These are phyloP conservation scores for Byasa hedistus DNA, from an alignment of 2,888 invertebrate species.

Conservation along the genomic window DNA sequence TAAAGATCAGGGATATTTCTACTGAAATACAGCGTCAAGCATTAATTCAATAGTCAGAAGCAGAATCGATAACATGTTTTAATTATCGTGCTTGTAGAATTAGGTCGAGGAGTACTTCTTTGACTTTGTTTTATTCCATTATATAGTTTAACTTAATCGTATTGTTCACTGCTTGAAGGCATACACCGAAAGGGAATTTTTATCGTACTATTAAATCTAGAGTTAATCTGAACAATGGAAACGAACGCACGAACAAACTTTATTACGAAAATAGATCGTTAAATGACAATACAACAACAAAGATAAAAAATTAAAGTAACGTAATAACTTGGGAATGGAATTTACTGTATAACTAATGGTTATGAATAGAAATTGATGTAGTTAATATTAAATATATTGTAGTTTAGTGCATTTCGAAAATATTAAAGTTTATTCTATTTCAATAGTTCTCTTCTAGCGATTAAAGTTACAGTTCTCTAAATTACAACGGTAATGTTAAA, in stretches of 20 bases:
- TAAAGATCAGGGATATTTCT: no score
- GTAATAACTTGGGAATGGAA: neutral
- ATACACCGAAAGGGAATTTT: constrained; percentile 14
- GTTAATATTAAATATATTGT: no score
- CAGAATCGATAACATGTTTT: constrained; percentile 8
- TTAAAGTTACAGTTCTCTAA: no score
- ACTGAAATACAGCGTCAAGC: neutral
- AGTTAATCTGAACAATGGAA: constrained; percentile 27
- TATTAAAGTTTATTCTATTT: no score
- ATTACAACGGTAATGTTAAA: no score
- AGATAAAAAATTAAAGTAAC: constrained; percentile 12
- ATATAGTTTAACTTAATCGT: constrained; percentile 13
- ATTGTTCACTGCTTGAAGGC: constrained; percentile 23
- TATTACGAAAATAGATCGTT: constrained; percentile 18
- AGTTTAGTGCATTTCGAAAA: no score
- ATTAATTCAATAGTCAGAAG: neutral
- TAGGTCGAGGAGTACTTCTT: neutral
- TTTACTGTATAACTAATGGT: neutral
- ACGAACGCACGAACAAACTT: constrained; percentile 23
- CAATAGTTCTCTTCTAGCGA: no score
- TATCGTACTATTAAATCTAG: constrained; percentile 23
- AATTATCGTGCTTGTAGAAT: constrained; percentile 1
- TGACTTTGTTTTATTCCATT: constrained; percentile 8
- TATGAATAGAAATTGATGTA: no score
- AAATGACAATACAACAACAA: constrained; percentile 19